phyloP scores from a whole-genome alignment of 2,888 invertebrate genomes.

The Parnassius apollo region DNA sequence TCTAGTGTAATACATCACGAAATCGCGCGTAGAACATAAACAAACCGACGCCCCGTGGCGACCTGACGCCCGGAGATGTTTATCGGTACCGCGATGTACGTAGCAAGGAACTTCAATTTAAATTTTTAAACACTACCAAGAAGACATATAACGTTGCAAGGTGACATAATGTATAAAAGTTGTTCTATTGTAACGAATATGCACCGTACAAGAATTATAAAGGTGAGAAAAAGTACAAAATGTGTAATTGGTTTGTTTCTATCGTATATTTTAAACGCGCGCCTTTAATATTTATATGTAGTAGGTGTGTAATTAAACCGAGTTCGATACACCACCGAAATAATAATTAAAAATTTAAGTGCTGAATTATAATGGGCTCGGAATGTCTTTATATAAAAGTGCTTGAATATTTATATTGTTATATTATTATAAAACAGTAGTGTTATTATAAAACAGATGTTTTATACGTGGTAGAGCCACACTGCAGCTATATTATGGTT shows the following conservation, averaged over 20 bases:
- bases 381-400: too few relatives aligned
- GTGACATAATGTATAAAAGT: conserved; percentile 12
- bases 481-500: too few relatives aligned
- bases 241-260: not conserved
- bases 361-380: too few relatives aligned
- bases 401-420: too few relatives aligned
- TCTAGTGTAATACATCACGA: conserved; percentile 45
- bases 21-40: conserved; percentile 47
- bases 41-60: conserved; percentile 45
- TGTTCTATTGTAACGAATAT: not conserved
- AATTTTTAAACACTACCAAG: conserved; percentile 58
- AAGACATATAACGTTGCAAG: conserved; percentile 29
- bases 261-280: not conserved
- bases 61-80: conserved; percentile 60
- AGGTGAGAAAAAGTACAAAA: not conserved
- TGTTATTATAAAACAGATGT: too few relatives aligned
- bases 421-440: too few relatives aligned
- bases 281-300: too few relatives aligned
- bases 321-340: not conserved
- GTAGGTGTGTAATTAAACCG: not conserved
- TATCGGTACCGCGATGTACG: conserved; percentile 58
- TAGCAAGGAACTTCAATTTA: conserved; percentile 56
- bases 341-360: too few relatives aligned
- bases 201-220: not conserved
- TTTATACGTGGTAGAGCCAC: too few relatives aligned